phyloP scores from a whole-genome alignment of 1,140 invertebrate genomes.

The Pseudomyrmex dendroicus region DNA sequence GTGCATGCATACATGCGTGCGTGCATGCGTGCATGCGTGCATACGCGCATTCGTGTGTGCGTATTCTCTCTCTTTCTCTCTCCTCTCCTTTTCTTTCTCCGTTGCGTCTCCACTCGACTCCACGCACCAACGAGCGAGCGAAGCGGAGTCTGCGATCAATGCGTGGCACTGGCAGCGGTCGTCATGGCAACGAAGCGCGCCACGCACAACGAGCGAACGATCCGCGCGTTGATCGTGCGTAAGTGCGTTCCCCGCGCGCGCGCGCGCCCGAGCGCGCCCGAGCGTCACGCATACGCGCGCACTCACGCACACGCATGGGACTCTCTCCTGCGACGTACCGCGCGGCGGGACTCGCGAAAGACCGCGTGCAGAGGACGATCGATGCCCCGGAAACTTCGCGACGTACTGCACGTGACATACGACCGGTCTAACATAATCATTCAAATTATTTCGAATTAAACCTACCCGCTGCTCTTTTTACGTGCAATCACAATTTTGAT shows the following conservation, averaged over 20 bases:
- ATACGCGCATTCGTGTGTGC: slow-evolving; percentile 55
- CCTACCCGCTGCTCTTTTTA: not conserved
- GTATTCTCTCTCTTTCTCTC: slow-evolving; percentile 17
- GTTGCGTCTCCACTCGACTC: slow-evolving; percentile 46
- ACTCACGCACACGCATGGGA: not conserved
- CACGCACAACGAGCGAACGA: slow-evolving; percentile 80
- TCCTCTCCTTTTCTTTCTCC: slow-evolving; percentile 10
- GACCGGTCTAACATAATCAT: not conserved
- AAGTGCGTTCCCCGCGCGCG: slow-evolving; percentile 75
- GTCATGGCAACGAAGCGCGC: slow-evolving; percentile 82
- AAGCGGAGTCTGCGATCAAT: slow-evolving; percentile 85
- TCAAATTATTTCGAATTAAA: not conserved
- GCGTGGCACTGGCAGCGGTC: slow-evolving; percentile 81
- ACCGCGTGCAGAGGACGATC: slow-evolving; percentile 53
- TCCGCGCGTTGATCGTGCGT: slow-evolving; percentile 81
- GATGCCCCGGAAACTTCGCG: slow-evolving; percentile 43
- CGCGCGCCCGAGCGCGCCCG: slow-evolving; percentile 39
- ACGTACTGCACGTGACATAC: slow-evolving; percentile 25
- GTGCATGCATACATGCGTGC: not conserved
- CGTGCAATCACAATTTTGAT: not conserved
- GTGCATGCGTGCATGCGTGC: slow-evolving; percentile 14
- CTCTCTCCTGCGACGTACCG: slow-evolving; percentile 46
- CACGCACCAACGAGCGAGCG: slow-evolving; percentile 76
- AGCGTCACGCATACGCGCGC: not conserved
- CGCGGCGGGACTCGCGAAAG: slow-evolving; percentile 44